Evolutionary conservation across 1,140 invertebrate genomes (phyloP).

Genomic region (Oppia nitens): DNA sequence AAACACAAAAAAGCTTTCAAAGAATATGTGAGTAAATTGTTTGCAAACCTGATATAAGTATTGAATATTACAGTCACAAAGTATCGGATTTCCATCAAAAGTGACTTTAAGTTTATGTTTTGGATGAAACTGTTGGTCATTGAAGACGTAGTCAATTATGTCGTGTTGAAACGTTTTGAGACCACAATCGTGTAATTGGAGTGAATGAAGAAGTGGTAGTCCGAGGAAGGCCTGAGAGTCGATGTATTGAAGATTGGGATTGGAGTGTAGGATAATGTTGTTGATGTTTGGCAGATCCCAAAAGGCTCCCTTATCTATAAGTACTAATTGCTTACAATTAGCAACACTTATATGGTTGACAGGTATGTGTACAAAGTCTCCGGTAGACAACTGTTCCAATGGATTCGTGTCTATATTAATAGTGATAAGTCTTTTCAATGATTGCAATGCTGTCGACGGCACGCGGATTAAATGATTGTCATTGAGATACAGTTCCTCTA

Average conservation of each 20-base stretch:
- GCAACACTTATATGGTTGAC: conserved; percentile 26
- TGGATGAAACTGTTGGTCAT: background rate
- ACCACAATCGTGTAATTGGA: background rate
- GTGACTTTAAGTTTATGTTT: background rate
- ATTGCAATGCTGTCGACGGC: conserved; percentile 22
- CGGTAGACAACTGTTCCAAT: conserved; percentile 31
- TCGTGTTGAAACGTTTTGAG: background rate
- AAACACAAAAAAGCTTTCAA: too few species aligned
- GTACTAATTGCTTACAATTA: conserved; percentile 26
- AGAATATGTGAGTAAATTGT: too few species aligned
- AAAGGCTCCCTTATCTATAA: conserved; percentile 30
- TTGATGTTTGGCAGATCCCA: conserved; percentile 27
- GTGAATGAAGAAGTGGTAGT: conserved; percentile 24
- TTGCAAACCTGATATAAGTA: conserved; percentile 6
- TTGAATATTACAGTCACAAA: conserved; percentile 10
- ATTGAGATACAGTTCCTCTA: conserved; percentile 21
- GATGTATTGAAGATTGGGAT: conserved; percentile 29
- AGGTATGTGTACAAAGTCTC: conserved; percentile 26
- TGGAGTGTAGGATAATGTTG: conserved; percentile 29
- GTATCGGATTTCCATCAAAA: background rate
- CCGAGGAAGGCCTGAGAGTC: conserved; percentile 29
- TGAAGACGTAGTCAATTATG: background rate
- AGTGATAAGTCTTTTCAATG: conserved; percentile 39
- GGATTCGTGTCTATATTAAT: conserved; percentile 62
- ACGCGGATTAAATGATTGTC: conserved; percentile 23